A percentile compares a stretch with the other conserved stretches of the same genome.
Evolutionary conservation across 2,797 vertebrate genomes (phyloP).

Genomic region (Onychomys arenicola): DNA sequence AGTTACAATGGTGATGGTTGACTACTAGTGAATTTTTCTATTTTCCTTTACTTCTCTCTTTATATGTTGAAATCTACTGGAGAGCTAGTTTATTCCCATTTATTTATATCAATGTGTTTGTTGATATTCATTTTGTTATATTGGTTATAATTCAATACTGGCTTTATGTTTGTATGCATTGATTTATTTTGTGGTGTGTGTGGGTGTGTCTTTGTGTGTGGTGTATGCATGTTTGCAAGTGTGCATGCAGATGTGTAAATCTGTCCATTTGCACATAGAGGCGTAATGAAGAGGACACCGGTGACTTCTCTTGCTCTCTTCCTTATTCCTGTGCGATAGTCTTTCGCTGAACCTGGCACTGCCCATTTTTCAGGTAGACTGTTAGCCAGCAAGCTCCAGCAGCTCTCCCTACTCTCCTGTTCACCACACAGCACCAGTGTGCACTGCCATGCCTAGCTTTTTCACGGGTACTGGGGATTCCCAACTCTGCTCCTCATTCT

Average conservation of each 20-base stretch:
- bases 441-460: neutral
- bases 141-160: neutral
- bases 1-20: neutral
- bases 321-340: neutral
- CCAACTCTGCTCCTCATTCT: neutral
- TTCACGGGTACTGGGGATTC: neutral
- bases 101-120: neutral
- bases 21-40: neutral
- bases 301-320: neutral
- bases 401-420: neutral
- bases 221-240: too few species aligned
- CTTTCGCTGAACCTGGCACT: neutral
- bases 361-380: neutral
- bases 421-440: too few species aligned
- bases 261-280: neutral
- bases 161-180: neutral
- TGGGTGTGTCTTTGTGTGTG: neutral
- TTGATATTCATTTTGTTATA: constrained; percentile 14
- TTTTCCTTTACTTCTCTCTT: constrained; percentile 15
- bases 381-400: neutral
- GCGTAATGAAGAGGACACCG: neutral
- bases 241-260: neutral
- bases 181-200: neutral
- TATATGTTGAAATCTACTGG: neutral
- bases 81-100: constrained; percentile 10